Percentiles rank a stretch among this genome's conserved stretches.
phyloP scores from a whole-genome alignment of 2,888 invertebrate genomes.

The Amaurobius ferox region DNA sequence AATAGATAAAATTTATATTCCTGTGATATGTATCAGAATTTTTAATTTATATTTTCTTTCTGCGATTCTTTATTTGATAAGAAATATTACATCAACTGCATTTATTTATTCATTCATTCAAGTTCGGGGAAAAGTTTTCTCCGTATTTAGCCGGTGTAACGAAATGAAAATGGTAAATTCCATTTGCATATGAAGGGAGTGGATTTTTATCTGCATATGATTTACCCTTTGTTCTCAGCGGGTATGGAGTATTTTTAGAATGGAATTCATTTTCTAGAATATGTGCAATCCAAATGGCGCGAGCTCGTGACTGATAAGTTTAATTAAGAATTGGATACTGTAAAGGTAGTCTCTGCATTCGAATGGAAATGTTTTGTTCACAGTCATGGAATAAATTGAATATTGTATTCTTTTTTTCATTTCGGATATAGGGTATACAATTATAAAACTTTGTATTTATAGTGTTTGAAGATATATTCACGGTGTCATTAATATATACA shows the following conservation, averaged over 20 bases:
- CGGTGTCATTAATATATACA: too few species aligned
- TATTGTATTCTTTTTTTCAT: too few species aligned
- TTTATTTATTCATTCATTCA: slow-evolving; percentile 15
- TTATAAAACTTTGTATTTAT: too few species aligned
- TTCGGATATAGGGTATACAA: too few species aligned
- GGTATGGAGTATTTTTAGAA: background rate
- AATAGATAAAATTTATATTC: too few species aligned
- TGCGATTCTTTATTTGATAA: background rate
- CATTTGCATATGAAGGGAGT: slow-evolving; percentile 15
- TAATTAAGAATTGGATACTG: slow-evolving; percentile 6
- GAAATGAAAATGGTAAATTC: slow-evolving; percentile 16
- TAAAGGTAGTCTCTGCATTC: too few species aligned
- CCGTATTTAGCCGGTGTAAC: background rate
- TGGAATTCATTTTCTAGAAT: background rate
- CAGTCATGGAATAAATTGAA: too few species aligned
- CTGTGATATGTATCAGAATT: too few species aligned
- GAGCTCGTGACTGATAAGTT: background rate
- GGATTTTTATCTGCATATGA: slow-evolving; percentile 7
- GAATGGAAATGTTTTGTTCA: too few species aligned
- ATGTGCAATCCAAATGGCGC: background rate
- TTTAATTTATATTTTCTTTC: too few species aligned
- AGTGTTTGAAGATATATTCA: too few species aligned
- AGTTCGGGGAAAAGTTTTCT: background rate
- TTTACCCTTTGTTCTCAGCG: slow-evolving; percentile 17
- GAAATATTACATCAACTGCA: slow-evolving; percentile 1